Percentiles rank a stretch among this genome's conserved stretches.
phyloP scores from a whole-genome alignment of 30 jellyfish, hydroid and myxozoan genomes.

The Hydractinia echinata region DNA sequence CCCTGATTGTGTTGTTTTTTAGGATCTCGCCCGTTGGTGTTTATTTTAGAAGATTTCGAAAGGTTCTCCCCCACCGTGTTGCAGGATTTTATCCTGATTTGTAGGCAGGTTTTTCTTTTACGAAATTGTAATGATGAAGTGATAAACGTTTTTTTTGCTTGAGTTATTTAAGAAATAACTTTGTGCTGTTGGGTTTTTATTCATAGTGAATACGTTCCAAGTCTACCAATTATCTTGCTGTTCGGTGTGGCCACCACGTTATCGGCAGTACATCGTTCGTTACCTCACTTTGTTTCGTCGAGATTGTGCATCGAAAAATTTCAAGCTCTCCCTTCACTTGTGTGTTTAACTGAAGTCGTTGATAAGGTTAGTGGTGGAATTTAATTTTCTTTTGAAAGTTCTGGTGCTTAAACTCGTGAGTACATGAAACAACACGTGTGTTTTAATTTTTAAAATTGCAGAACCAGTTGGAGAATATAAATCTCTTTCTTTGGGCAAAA shows the following conservation, averaged over 20 bases:
- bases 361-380: slow-evolving; percentile 47
- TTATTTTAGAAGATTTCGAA: slow-evolving; percentile 78
- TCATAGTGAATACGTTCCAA: slow-evolving; percentile 52
- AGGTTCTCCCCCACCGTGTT: slow-evolving; percentile 45
- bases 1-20: neutral
- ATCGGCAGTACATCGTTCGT: slow-evolving; percentile 58
- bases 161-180: no score
- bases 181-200: neutral
- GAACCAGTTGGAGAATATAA: no score
- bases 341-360: slow-evolving; percentile 60
- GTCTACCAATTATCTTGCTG: slow-evolving; percentile 59
- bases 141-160: neutral
- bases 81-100: slow-evolving; percentile 73
- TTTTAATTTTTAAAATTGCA: no score
- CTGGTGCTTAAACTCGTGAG: neutral
- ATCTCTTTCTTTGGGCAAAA: no score
- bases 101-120: slow-evolving; percentile 37
- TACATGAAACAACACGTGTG: neutral
- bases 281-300: slow-evolving; percentile 81
- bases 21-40: slow-evolving; percentile 25
- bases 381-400: neutral
- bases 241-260: slow-evolving; percentile 85
- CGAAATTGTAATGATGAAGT: neutral
- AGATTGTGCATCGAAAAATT: slow-evolving; percentile 59
- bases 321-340: slow-evolving; percentile 81